Conservation (phyloP, 92 coral and sea anemone genomes). For the Anthopleura xanthogrammica region DNA sequence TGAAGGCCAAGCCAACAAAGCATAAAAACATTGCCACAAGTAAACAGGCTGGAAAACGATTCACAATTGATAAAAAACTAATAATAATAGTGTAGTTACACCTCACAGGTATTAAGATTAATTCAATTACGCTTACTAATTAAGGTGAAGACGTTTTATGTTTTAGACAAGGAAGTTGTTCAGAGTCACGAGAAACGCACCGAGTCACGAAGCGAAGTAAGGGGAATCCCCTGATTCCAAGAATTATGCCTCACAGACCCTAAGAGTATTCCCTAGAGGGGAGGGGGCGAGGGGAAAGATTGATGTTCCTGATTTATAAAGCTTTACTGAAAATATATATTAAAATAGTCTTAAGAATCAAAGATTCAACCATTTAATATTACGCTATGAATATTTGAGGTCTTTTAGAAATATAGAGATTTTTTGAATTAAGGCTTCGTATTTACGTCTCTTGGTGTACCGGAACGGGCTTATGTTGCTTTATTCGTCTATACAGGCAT, state of each 20-base stretch:
- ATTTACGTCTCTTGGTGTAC: background rate
- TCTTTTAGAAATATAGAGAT: background rate
- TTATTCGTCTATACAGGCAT: background rate
- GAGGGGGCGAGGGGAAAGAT: constrained; percentile 1
- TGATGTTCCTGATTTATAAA: background rate
- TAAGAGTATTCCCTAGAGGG: background rate
- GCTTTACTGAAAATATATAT: background rate
- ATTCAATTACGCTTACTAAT: too few species aligned
- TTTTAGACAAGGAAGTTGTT: too few species aligned
- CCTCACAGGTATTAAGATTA: too few species aligned
- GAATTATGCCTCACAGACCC: background rate
- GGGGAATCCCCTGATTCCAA: constrained; percentile 33
- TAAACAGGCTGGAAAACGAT: too few species aligned
- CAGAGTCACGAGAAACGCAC: background rate
- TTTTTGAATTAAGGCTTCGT: background rate
- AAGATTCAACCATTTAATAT: too few species aligned
- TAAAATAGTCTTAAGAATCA: background rate
- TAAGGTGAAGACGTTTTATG: too few species aligned
- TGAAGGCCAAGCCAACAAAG: too few species aligned
- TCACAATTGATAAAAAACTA: too few species aligned
- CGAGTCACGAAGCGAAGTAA: background rate
- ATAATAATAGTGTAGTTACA: too few species aligned
- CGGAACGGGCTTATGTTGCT: background rate
- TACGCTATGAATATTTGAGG: too few species aligned
- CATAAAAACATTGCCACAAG: too few species aligned